Conservation (phyloP, 2,113 vertebrate species). For the Diadophis punctatus region DNA sequence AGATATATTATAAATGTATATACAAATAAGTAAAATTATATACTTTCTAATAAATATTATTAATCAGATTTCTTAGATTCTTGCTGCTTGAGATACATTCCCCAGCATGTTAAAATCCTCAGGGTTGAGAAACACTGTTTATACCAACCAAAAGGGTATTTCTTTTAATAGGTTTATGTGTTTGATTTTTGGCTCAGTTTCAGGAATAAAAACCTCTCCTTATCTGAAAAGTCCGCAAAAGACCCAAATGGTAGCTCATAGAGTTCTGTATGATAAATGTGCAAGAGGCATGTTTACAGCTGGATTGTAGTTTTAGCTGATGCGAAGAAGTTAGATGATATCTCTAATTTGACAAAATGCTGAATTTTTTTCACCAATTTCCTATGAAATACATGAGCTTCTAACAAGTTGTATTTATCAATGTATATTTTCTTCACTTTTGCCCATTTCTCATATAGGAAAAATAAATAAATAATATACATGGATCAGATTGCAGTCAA, state of each 20-base stretch:
- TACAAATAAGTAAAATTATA: background rate
- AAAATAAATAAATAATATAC: background rate
- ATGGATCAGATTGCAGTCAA: background rate
- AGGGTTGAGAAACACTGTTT: background rate
- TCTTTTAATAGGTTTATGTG: slow-evolving; percentile 16
- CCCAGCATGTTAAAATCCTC: too few species aligned
- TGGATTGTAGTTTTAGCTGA: slow-evolving; percentile 9
- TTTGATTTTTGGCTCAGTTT: slow-evolving; percentile 34
- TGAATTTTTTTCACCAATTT: too few species aligned
- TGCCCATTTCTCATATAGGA: background rate
- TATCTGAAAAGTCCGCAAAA: slow-evolving; percentile 24
- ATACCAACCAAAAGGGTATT: slow-evolving; percentile 21
- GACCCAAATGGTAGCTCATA: slow-evolving; percentile 50
- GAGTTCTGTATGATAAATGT: slow-evolving; percentile 9
- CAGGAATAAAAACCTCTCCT: slow-evolving; percentile 37
- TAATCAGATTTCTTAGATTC: background rate
- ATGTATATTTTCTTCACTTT: background rate
- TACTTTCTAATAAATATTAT: background rate
- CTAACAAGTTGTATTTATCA: background rate
- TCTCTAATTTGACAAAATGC: background rate
- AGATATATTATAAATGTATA: background rate
- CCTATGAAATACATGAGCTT: background rate
- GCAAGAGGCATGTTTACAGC: background rate
- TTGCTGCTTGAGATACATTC: background rate
- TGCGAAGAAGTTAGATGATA: background rate